Evolutionary conservation across 2,113 vertebrate genomes (phyloP), one percentile per base, ranked within the genome.

Genomic region (Nycticorax nycticorax): DNA sequence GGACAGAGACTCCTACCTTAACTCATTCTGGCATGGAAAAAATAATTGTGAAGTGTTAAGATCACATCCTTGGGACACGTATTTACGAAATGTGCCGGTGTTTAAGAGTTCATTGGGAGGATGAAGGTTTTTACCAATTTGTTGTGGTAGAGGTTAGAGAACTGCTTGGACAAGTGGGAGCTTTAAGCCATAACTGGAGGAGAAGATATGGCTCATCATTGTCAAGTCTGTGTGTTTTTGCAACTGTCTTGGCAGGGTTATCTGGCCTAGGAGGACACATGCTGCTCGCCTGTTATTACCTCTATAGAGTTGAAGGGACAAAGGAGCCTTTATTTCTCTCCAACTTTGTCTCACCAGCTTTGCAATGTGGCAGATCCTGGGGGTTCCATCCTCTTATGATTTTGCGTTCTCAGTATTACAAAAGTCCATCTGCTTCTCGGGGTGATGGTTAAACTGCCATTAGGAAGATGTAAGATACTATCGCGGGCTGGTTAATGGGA

Each of bases 1-100:
- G 80, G 59, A 81, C 88, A 83, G 77, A 91, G 57, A 35, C 52
- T 81, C 72, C 52, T 26, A 62, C 72, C 55, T 95, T 95, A 93
- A 79, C 86, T 95, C 85, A 0, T 85, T 78, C 86, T 92, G 74
- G 62, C 62, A 18, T 28, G 72, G 77, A 52, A 68, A 85, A 93
- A 68, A 43, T 28, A 63, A 17, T 57, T 68, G 30, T 67, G 22
- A 57, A 52, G 32, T 26, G n/a, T 62, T 78, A 81, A 66, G 74
- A 39, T 17, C 15, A 4, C 37, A 14, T 56, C 93, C 55, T 35
- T 32, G 43, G 83, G 59, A 62, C 5, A 2, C 1, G 0, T 4
- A 24, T 43, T 50, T 48, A 59, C 1, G 7, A 48, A 74, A 37
- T 0, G 0, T 57, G 55, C 35, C 43, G 11, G 30, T 28, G 33